Evolutionary conservation across 2,113 vertebrate species (phyloP), one percentile per base, ranked within the genome.

Genomic region (Dasyornis broadbenti): DNA sequence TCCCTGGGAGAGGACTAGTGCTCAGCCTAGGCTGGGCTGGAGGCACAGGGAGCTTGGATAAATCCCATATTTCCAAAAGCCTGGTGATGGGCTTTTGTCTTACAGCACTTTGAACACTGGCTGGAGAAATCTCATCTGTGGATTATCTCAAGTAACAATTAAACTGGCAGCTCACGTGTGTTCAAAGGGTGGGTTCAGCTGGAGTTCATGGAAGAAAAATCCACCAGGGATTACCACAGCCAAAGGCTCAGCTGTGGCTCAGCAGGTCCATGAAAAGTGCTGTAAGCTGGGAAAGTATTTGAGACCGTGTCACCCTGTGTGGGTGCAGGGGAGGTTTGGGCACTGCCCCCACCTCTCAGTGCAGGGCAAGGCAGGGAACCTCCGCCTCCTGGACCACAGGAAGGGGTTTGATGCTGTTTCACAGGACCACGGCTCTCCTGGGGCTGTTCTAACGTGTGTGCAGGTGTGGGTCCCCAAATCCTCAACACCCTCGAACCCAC

Each of bases 131-230:
- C 47, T 69, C 1, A 0, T 54, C 76, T 83, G 72, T 56, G 91
- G 72, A 81, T 96, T 92, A 89, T 77, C 60, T 81, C 31, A 44
- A 88, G 85, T 71, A 94, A 54, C 64, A 93, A 89, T 64, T 37
- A 54, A 86, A 89, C 19, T 7, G 42, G 52, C 72, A 86, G 60
- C 82, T 91, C 92, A 93, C 7, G 17, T 92, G 76, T 69, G 56
- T 95, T 82, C 68, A 90, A 40, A 92, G 66, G 28, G 50, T 86
- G 68, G 54, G 92, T 93, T 97, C 96, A 95, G 50, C 52, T 84
- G 5, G 5, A 94, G 95, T 90, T 95, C 91, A 93, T 9, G 21
- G 56, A 89, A 49, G 69, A 57, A 89, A 95, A 95, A 81, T 89
- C 65, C 89, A 37, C n/a, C 24, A 31, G 40, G 72, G 94, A 90